Percentiles rank a stretch among this genome's conserved stretches.
Conservation (phyloP, 2,797 vertebrate genomes). For the Sebastes diaconus region DNA sequence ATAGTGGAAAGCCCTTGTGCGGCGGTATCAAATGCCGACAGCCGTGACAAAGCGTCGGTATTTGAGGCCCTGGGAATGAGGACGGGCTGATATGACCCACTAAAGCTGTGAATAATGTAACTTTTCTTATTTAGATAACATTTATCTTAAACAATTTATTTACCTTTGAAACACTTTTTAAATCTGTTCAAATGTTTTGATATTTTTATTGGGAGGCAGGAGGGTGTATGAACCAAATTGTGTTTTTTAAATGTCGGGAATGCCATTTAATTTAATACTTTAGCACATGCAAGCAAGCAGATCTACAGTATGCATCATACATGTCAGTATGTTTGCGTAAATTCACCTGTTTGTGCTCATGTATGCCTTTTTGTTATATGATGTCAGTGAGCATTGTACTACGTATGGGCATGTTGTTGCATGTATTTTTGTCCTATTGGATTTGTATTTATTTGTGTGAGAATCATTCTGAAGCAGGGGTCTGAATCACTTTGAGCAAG, state of each 20-base stretch:
- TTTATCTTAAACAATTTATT: not conserved
- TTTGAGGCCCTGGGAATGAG: too few species aligned
- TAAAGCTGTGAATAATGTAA: not conserved
- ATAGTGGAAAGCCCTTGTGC: too few species aligned
- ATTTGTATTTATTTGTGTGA: constrained; percentile 40
- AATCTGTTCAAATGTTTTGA: not conserved
- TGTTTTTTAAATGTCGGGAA: not conserved
- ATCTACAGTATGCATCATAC: constrained; percentile 74
- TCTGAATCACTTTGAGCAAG: constrained; percentile 90
- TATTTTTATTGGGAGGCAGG: not conserved
- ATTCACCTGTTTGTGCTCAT: constrained; percentile 27
- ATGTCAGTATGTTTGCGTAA: constrained; percentile 31
- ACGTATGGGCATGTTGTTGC: not conserved
- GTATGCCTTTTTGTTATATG: constrained; percentile 16
- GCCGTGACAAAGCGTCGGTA: too few species aligned
- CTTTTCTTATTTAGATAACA: not conserved
- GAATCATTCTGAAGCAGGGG: constrained; percentile 94
- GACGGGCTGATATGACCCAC: not conserved
- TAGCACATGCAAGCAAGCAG: constrained; percentile 85
- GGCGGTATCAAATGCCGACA: too few species aligned
- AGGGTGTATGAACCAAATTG: not conserved
- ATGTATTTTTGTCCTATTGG: constrained; percentile 5
- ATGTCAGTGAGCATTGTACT: constrained; percentile 2
- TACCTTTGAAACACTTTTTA: not conserved
- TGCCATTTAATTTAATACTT: constrained; percentile 44